phyloP scores from a whole-genome alignment of 2,113 vertebrate genomes.

The Ciconia maguari region DNA sequence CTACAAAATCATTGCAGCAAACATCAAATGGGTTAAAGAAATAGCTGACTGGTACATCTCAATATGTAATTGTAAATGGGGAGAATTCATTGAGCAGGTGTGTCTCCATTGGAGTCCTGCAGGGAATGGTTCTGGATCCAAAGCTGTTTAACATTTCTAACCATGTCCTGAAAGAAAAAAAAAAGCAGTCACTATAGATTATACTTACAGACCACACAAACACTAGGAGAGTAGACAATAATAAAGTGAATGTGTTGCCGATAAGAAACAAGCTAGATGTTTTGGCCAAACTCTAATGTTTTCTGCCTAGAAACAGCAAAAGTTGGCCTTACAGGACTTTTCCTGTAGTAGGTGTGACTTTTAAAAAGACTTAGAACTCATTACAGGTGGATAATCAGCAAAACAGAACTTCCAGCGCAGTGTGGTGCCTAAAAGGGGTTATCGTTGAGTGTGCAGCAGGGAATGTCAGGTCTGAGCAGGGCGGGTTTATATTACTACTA shows the following conservation, averaged over 20 bases:
- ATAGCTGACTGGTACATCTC: background rate
- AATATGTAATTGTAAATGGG: background rate
- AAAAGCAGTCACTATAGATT: background rate
- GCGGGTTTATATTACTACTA: background rate
- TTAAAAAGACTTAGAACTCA: background rate
- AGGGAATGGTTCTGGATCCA: background rate
- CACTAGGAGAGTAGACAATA: background rate
- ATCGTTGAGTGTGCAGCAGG: background rate
- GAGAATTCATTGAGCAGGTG: background rate
- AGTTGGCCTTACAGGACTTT: background rate
- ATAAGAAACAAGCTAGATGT: background rate
- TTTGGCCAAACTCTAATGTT: background rate
- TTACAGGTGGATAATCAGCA: background rate
- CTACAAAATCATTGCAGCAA: constrained; percentile 12
- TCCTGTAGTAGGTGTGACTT: background rate
- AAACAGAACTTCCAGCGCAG: background rate
- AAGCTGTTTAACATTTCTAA: background rate
- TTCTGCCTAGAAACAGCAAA: background rate
- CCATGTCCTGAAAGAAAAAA: background rate
- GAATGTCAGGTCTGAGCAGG: background rate
- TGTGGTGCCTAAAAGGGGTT: background rate
- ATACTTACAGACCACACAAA: background rate
- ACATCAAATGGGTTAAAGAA: background rate
- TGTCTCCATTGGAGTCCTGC: background rate
- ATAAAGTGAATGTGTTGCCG: background rate